Conservation (phyloP, 2,888 invertebrate genomes). For the Cataglyphis altisquamis region DNA sequence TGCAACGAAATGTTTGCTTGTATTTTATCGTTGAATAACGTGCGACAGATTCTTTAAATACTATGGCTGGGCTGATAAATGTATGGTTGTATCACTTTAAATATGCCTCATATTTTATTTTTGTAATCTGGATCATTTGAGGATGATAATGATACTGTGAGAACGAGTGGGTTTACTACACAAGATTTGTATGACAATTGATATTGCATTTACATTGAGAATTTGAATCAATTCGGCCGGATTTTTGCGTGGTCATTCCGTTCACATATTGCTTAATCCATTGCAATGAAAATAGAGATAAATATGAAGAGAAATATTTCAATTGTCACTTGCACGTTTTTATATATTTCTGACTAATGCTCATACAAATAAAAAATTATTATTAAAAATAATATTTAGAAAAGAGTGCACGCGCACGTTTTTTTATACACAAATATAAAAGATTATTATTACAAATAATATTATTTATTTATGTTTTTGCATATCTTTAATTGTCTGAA, state of each 20-base stretch:
- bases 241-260: slow-evolving; percentile 8
- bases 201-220: slow-evolving; percentile 28
- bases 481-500: not conserved
- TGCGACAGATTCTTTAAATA: not conserved
- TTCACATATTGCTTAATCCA: slow-evolving; percentile 4
- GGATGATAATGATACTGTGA: not conserved
- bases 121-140: slow-evolving; percentile 22
- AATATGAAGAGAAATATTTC: slow-evolving; percentile 21
- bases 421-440: not conserved
- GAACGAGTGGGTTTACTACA: not conserved
- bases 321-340: not conserved
- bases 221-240: not conserved
- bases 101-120: slow-evolving; percentile 1
- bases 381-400: slow-evolving; percentile 1
- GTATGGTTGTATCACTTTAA: slow-evolving; percentile 10
- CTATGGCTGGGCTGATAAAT: not conserved
- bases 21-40: not conserved
- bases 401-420: too few relatives aligned
- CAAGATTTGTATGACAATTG: slow-evolving; percentile 16
- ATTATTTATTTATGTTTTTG: not conserved
- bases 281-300: not conserved
- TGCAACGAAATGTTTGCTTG: not conserved
- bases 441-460: not conserved
- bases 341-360: slow-evolving; percentile 3
- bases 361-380: not conserved